Conservation (phyloP, 2,888 invertebrate genomes). For the Cephus rjabovi region DNA sequence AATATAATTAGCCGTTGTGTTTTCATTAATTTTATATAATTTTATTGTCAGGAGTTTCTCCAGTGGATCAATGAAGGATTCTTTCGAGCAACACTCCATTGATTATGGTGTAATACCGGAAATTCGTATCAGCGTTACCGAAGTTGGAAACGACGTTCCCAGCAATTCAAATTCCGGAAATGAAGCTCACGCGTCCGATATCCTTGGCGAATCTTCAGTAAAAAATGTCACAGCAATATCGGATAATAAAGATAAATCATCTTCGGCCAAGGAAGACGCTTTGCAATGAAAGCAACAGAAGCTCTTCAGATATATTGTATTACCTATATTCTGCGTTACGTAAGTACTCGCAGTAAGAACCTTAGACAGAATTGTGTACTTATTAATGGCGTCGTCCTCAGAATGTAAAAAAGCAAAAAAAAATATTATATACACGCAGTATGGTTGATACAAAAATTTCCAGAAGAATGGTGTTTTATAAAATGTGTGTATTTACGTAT, state of each 20-base stretch:
- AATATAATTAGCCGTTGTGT: slow-evolving; percentile 7
- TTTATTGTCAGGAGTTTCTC: slow-evolving; percentile 9
- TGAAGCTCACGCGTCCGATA: neutral
- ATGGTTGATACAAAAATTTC: neutral
- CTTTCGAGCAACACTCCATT: slow-evolving; percentile 37
- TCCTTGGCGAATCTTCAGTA: neutral
- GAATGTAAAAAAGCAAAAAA: neutral
- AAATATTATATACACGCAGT: neutral
- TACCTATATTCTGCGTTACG: neutral
- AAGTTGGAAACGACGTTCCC: slow-evolving; percentile 2
- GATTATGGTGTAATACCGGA: slow-evolving; percentile 36
- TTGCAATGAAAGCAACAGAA: neutral
- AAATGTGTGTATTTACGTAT: neutral
- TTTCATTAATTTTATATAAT: neutral
- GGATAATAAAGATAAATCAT: neutral
- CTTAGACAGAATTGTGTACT: neutral
- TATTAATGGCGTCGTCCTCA: neutral
- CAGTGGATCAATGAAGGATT: slow-evolving; percentile 24
- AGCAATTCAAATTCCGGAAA: neutral
- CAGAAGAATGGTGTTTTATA: neutral
- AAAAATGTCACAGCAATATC: neutral
- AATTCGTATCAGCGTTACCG: slow-evolving; percentile 40
- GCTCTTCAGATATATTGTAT: neutral
- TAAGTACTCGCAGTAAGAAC: neutral
- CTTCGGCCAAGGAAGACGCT: neutral